Evolutionary conservation across 2,113 vertebrate species (phyloP).

Genomic region (Nettapus auritus): DNA sequence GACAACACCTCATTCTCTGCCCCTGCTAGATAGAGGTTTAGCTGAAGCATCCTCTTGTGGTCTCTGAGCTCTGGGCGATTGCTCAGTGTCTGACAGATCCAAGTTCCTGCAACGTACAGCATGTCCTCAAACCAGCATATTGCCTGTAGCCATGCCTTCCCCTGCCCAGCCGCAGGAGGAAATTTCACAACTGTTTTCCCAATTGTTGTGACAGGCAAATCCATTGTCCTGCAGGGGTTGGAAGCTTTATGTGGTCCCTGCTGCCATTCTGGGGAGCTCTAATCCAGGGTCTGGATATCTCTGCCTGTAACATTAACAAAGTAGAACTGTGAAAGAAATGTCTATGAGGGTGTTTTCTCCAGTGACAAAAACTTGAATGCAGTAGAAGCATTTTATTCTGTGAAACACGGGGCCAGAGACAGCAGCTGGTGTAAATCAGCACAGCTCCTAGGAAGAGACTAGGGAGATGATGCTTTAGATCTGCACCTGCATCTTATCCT

Average conservation of each 20-base stretch:
- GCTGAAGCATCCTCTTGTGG: background rate
- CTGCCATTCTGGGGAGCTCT: background rate
- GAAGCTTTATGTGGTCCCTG: background rate
- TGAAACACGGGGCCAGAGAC: background rate
- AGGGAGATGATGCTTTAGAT: background rate
- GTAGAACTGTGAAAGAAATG: background rate
- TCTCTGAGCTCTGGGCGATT: background rate
- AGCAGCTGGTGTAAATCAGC: background rate
- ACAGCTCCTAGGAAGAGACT: background rate
- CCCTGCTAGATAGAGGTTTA: background rate
- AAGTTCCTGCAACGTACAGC: background rate
- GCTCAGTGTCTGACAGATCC: background rate
- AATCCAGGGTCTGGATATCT: background rate
- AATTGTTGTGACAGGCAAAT: background rate
- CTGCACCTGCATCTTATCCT: background rate
- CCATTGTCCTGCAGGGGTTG: background rate
- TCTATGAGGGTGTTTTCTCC: background rate
- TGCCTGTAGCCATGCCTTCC: rapidly evolving
- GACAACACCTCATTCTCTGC: background rate
- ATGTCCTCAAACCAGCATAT: background rate
- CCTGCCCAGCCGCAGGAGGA: background rate
- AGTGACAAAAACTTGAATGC: background rate
- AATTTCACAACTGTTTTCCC: background rate
- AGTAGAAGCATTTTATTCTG: background rate
- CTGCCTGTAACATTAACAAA: background rate